These are phyloP conservation scores for Tanypteryx hageni DNA, from an alignment of 2,888 invertebrate genomes.

Conservation along the genomic window DNA sequence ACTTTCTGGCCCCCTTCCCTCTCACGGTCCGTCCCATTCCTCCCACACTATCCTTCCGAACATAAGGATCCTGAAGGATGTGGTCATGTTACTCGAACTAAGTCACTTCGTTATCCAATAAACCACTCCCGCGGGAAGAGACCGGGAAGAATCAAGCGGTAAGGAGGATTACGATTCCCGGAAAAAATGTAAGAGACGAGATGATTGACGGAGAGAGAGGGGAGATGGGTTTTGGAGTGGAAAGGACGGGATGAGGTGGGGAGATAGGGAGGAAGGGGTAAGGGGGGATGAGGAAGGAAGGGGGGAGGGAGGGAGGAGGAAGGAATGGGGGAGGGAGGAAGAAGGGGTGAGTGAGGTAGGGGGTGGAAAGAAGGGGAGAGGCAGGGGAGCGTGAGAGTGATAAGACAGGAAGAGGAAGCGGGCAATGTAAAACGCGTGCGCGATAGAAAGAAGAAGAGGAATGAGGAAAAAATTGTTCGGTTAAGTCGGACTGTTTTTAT, in stretches of 20 bases:
- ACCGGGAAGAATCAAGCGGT: neutral
- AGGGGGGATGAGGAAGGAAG: neutral
- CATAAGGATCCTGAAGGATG: slow-evolving; percentile 15
- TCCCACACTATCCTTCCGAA: neutral
- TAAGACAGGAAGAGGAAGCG: neutral
- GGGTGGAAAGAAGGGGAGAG: neutral
- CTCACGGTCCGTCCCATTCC: neutral
- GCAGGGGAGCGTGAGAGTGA: neutral
- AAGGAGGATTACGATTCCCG: neutral
- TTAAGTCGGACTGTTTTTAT: too few species aligned
- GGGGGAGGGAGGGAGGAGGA: neutral
- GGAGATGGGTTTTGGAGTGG: too few species aligned
- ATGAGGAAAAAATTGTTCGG: too few species aligned
- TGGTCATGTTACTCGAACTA: neutral
- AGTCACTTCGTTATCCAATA: slow-evolving; percentile 28
- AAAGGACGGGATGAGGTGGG: neutral
- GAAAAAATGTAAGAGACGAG: neutral
- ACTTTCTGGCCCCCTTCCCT: too few species aligned
- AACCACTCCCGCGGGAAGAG: slow-evolving; percentile 21
- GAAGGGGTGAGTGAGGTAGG: neutral
- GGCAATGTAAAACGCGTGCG: too few species aligned
- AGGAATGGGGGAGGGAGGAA: neutral
- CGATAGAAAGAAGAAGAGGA: too few species aligned
- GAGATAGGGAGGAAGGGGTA: neutral
- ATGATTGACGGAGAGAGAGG: neutral